These are phyloP conservation scores for Athene noctua DNA, from an alignment of 2,113 vertebrate species.

Conservation along the genomic window DNA sequence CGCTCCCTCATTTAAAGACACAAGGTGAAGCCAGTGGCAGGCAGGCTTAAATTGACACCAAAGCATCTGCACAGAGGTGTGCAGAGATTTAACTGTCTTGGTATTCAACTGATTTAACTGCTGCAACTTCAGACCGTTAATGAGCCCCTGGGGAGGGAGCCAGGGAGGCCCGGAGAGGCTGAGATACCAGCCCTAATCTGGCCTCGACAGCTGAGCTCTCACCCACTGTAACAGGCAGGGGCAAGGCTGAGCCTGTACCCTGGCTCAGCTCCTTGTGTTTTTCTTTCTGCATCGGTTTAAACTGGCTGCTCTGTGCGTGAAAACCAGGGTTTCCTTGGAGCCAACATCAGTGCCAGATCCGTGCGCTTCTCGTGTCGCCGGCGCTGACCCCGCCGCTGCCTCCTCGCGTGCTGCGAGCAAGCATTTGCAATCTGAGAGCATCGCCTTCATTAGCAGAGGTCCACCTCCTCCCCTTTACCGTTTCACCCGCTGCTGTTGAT, in stretches of 20 bases:
- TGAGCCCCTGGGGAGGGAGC: background rate
- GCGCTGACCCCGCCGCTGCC: background rate
- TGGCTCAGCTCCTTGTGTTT: background rate
- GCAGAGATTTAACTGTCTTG: background rate
- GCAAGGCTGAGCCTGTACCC: background rate
- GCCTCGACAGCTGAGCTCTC: background rate
- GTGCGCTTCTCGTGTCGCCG: rapidly evolving
- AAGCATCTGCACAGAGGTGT: background rate
- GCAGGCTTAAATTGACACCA: background rate
- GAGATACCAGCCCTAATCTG: rapidly evolving
- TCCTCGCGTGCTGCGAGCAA: background rate
- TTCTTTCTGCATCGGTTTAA: rapidly evolving
- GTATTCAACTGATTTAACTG: background rate
- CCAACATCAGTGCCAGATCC: rapidly evolving
- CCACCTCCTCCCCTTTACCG: conserved; percentile 6
- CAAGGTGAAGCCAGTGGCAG: background rate
- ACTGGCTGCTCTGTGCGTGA: background rate
- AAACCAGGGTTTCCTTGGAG: background rate
- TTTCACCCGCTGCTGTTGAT: conserved; percentile 34
- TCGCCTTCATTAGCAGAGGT: background rate
- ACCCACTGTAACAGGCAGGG: rapidly evolving
- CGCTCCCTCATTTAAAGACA: background rate
- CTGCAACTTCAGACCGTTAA: background rate
- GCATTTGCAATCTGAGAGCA: background rate
- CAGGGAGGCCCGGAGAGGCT: background rate